Conservation (phyloP, 2,797 vertebrate genomes). For the Aphelocoma californica region DNA sequence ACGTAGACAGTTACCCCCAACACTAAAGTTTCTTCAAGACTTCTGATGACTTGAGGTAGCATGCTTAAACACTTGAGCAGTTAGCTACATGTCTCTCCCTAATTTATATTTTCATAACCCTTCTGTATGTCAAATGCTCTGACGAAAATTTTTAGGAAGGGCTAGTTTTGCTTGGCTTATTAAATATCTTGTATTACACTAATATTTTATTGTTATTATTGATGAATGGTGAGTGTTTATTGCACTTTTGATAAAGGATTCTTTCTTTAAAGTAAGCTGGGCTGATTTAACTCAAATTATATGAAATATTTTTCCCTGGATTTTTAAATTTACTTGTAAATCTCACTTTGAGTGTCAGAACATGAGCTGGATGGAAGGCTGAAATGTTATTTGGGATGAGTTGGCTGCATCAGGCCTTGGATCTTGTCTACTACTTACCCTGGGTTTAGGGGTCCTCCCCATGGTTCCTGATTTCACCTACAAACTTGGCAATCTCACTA, state of each 20-base stretch:
- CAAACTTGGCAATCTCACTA: not conserved
- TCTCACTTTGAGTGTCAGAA: not conserved
- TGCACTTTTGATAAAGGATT: not conserved
- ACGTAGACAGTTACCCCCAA: not conserved
- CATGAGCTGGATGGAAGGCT: rapidly evolving
- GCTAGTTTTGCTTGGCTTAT: not conserved
- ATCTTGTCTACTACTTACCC: not conserved
- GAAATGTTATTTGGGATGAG: not conserved
- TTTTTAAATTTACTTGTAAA: not conserved
- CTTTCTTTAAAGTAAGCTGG: not conserved
- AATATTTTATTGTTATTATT: not conserved
- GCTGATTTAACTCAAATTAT: not conserved
- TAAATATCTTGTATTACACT: not conserved
- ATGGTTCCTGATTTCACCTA: not conserved
- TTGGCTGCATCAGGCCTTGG: not conserved
- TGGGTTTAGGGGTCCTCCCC: not conserved
- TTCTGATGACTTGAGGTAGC: not conserved
- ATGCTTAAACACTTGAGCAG: not conserved
- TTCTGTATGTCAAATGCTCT: not conserved
- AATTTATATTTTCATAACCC: not conserved
- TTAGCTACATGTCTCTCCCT: not conserved
- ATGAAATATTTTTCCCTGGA: not conserved
- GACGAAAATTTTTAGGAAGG: not conserved
- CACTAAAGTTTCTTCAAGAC: not conserved
- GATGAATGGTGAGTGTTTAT: not conserved